Base-by-base conservation (phyloP, 1,140 invertebrate species). In the Theocolax elegans region DNA sequence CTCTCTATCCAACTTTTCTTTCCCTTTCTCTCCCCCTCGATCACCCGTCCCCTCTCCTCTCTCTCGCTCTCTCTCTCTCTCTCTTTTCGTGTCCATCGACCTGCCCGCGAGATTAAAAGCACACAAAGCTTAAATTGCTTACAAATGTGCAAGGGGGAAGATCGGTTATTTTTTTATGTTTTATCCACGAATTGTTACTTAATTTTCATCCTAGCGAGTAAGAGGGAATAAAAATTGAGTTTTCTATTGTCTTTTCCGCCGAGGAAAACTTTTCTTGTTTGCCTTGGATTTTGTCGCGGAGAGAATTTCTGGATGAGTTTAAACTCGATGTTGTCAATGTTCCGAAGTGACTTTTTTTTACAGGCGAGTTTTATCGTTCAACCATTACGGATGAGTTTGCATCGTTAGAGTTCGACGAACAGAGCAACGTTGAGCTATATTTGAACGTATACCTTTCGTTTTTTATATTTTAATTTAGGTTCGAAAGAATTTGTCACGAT, bases 81-180 rank as follows among this genome's bases (percentile, higher is more conserved):
- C 58, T 9, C 58, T 66, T 62, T 74, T 72, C 70, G 67, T 71
- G 70, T 69, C 56, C 72, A 69, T 72, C 70, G 72, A 67, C 71
- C 46, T 67, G 38, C 31, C 49, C 68, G 35, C 60, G 59, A 73
- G 64, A 75, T 77, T 75, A 74, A 77, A 77, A 77, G 59, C 66
- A 73, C 60, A 74, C 72, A 74, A 31, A 66, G 68, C 44, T 51
- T 66, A 75, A 74, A 74, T 74, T 74, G 73, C 72, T 60, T 62
- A 64, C 46, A 38, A 59, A 68, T 46, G 42, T 31, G 25, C 23
- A 17, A 51, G n/a, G 10, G 51, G 40, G 44, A 51, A 38, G 21
- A 27, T 40, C 44, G 21, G 17, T 4, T 1, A 8, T 46, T 59
- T 67, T 49, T 59, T 21, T 42, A 27, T 27, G 25, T 59, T 17